Percentiles rank a stretch among this genome's conserved stretches.
phyloP scores from a whole-genome alignment of 1,140 invertebrate genomes.

The Theocolax elegans region DNA sequence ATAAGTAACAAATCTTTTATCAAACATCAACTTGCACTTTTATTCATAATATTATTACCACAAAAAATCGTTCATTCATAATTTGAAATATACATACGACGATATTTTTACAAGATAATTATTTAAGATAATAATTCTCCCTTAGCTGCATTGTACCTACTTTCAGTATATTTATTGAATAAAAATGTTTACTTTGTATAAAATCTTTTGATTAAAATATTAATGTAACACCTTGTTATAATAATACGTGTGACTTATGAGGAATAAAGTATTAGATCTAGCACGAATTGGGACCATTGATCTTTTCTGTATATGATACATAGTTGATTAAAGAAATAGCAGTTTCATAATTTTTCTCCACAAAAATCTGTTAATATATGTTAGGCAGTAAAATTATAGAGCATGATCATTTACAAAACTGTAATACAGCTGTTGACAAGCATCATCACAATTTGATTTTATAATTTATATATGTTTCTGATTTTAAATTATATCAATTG shows the following conservation, averaged over 20 bases:
- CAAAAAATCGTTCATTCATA: no score
- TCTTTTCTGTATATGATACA: constrained; percentile 3
- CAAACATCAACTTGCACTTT: no score
- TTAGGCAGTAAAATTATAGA: constrained; percentile 2
- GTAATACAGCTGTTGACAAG: constrained; percentile 1
- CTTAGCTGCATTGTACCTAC: no score
- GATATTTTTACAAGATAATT: no score
- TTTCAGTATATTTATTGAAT: constrained; percentile 12
- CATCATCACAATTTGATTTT: constrained; percentile 11
- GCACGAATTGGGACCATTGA: constrained; percentile 26
- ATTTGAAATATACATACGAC: no score
- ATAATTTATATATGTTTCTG: not conserved
- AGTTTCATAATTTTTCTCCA: not conserved
- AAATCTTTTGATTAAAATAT: constrained; percentile 40
- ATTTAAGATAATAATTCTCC: no score
- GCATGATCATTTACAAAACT: not conserved
- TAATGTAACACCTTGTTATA: not conserved
- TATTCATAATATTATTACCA: no score
- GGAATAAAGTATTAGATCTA: constrained; percentile 4
- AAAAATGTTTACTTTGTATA: constrained; percentile 33
- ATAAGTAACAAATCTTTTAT: no score
- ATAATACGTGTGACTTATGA: constrained; percentile 7
- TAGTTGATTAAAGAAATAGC: not conserved
- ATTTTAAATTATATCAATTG: no score
- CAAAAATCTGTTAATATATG: not conserved